These are phyloP conservation scores for Caloenas nicobarica DNA, from an alignment of 2,113 vertebrate species.

Conservation along the genomic window DNA sequence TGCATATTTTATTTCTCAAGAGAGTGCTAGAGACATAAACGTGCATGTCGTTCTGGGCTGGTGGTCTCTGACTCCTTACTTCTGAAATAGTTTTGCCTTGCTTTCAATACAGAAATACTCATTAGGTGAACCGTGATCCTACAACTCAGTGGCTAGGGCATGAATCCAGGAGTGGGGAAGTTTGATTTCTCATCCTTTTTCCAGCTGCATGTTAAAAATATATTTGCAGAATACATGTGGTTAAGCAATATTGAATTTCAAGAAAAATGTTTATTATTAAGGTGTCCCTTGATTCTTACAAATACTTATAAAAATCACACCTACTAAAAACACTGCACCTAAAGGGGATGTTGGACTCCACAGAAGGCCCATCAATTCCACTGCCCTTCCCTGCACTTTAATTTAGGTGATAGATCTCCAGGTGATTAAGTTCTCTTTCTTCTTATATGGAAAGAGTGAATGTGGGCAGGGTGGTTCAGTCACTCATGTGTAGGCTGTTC, in stretches of 20 bases:
- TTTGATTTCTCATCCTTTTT: background rate
- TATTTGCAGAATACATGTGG: background rate
- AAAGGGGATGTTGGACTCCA: background rate
- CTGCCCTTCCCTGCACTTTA: background rate
- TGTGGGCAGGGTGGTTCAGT: background rate
- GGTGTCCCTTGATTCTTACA: background rate
- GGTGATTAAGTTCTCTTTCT: background rate
- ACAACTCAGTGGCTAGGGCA: background rate
- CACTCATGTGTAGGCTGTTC: background rate
- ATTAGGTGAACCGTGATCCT: conserved; percentile 9
- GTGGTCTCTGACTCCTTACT: background rate
- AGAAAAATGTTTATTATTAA: background rate
- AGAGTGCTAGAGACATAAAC: background rate
- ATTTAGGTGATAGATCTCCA: background rate
- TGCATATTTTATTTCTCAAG: background rate
- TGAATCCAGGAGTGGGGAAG: background rate
- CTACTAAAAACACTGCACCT: background rate
- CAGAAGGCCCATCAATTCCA: background rate
- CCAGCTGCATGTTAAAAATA: background rate
- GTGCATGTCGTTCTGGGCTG: background rate
- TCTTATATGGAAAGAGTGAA: background rate
- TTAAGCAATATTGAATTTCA: background rate
- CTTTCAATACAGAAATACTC: background rate
- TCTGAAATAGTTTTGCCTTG: background rate
- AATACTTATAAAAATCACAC: conserved; percentile 2